Base-by-base conservation (phyloP, 2,888 invertebrate species). In the Drosophila diplacantha region DNA sequence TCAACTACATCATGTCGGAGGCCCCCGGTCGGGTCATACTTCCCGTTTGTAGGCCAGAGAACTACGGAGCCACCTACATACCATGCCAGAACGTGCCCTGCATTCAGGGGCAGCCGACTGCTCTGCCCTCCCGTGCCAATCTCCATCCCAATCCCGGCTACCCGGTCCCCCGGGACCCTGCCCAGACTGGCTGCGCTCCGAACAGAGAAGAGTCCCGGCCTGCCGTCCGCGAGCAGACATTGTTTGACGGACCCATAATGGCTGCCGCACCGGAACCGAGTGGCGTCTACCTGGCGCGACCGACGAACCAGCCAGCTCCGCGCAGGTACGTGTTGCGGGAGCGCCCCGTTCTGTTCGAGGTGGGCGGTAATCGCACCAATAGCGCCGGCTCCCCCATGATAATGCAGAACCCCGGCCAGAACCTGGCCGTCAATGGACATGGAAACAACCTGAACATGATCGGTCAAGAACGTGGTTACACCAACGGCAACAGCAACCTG, bases 331-430 rank as follows among this genome's bases (percentile, higher is more conserved):
- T 14, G 0, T 3, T 31, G 18, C 41, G 58, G 6, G 43, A 58
- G 14, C 29, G 35, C 0, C 64, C 64, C 8, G 49, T 64, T 14
- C 18, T 63, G 9, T 63, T 64, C 16, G 54, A 64, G 18, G 43
- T 63, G n/a, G 35, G 43, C 2, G 39, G 64, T 5, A 52, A 43
- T 18, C 29, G 38, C 6, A 38, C n/a, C 11, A 37, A 22, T 1
- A n/a, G 52, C 31, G 12, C 22, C 44, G 16, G 14, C 11, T 1
- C 46, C 18, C 31, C 29, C 11, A 18, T 58, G 18, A 50, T 58
- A 8, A 29, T 62, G 31, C 52, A 22, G 12, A 52, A 9, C 12
- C 44, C 12, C 16, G 16, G 16, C 31, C 53, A 11, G 22, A 49
- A 49, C 16, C 16, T 16, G 38, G 18, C 14, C 11, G 35, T 24